Evolutionary conservation across 2,888 invertebrate genomes (phyloP).

Genomic region (Cataglyphis albicans): DNA sequence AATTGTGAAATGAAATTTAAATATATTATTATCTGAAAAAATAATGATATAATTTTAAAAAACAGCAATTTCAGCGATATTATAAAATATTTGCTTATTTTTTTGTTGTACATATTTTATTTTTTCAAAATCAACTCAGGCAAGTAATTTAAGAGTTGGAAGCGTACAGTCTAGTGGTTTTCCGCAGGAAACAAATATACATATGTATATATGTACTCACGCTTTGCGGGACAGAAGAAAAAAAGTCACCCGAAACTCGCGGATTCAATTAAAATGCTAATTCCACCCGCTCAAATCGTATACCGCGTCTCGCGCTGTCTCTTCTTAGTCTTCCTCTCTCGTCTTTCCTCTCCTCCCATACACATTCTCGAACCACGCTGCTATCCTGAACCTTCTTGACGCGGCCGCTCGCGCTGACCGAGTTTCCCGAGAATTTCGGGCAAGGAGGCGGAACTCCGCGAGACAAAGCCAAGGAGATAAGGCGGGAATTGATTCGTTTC

Average conservation of each 20-base stretch:
- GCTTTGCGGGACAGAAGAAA: constrained; percentile 31
- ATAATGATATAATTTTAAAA: background rate
- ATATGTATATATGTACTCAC: constrained; percentile 4
- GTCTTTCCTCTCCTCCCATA: background rate
- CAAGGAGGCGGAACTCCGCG: constrained; percentile 39
- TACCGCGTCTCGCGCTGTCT: constrained; percentile 27
- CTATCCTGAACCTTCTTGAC: constrained; percentile 32
- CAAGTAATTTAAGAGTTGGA: constrained; percentile 3
- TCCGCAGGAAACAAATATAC: background rate
- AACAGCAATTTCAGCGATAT: background rate
- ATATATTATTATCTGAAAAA: background rate
- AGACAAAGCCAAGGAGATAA: constrained; percentile 54
- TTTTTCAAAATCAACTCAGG: background rate
- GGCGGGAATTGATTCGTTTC: constrained; percentile 56
- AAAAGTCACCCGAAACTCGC: constrained; percentile 58
- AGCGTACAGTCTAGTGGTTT: background rate
- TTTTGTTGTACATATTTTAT: background rate
- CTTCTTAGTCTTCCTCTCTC: constrained; percentile 28
- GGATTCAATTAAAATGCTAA: constrained; percentile 79
- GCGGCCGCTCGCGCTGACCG: constrained; percentile 53
- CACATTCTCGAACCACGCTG: constrained; percentile 8
- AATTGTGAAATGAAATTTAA: background rate
- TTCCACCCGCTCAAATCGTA: constrained; percentile 62
- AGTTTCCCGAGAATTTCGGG: constrained; percentile 43
- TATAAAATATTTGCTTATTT: background rate